A percentile compares a stretch with the other conserved stretches of the same genome.
phyloP scores from a whole-genome alignment of 2,888 invertebrate genomes.

The Sussaba pulchella region DNA sequence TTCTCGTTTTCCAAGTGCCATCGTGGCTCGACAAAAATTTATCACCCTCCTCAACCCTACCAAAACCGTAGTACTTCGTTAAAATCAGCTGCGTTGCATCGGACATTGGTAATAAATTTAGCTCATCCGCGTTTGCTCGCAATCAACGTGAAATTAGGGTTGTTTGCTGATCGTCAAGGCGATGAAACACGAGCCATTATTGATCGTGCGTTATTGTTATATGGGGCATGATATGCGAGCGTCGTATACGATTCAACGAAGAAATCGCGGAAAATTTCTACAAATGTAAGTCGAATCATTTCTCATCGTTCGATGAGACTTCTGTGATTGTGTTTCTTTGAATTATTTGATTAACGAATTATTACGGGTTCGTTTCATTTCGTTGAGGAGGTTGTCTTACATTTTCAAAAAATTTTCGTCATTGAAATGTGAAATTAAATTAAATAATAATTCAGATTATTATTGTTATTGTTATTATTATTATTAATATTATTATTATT shows the following conservation, averaged over 20 bases:
- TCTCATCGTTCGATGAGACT: no score
- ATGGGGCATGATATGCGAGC: neutral
- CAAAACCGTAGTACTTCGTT: conserved; percentile 74
- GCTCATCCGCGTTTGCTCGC: conserved; percentile 17
- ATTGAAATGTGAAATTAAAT: no score
- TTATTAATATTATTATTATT: no score
- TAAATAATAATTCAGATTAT: no score
- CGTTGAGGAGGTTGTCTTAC: no score
- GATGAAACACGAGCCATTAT: conserved; percentile 48
- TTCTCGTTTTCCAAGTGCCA: conserved; percentile 55
- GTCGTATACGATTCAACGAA: neutral
- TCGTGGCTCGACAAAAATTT: conserved; percentile 69
- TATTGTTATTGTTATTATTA: no score
- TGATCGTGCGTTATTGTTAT: conserved; percentile 35
- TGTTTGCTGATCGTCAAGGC: conserved; percentile 63
- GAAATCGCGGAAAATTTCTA: neutral
- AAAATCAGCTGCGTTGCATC: conserved; percentile 71
- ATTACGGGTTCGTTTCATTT: no score
- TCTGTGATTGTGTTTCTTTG: no score
- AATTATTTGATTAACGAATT: no score
- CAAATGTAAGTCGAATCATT: neutral
- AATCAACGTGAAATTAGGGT: conserved; percentile 36
- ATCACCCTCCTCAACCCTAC: conserved; percentile 41
- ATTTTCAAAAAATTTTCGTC: no score
- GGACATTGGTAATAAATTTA: conserved; percentile 66